phyloP scores from a whole-genome alignment of 2,113 vertebrate genomes.

The Ptychochromis oligacanthus region DNA sequence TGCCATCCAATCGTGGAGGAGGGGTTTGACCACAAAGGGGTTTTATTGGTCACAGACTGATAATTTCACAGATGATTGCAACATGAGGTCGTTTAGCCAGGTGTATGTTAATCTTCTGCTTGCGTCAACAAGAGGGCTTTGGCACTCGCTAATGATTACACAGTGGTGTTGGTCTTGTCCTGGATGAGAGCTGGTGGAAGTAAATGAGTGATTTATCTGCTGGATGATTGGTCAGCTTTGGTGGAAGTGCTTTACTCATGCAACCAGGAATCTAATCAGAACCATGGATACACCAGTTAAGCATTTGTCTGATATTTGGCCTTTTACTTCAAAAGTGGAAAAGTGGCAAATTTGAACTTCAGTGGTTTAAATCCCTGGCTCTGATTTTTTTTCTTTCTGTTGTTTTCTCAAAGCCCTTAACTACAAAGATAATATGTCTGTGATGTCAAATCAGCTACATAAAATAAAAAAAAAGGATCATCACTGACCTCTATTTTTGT shows the following conservation, averaged over 20 bases:
- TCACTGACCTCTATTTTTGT: conserved; percentile 20
- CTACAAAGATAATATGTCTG: conserved; percentile 7
- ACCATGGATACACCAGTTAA: conserved; percentile 32
- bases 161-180: conserved; percentile 58
- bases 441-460: background rate
- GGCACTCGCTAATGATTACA: conserved; percentile 53
- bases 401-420: background rate
- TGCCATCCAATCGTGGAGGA: conserved; percentile 57
- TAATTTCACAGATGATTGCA: conserved; percentile 57
- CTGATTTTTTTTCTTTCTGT: conserved; percentile 16
- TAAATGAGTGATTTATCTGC: conserved; percentile 32
- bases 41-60: conserved; percentile 64
- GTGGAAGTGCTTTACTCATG: conserved; percentile 37
- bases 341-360: background rate
- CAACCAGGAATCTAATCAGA: conserved; percentile 42
- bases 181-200: conserved; percentile 33
- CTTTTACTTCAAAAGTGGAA: background rate
- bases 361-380: conserved; percentile 35
- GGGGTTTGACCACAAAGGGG: conserved; percentile 57
- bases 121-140: conserved; percentile 48
- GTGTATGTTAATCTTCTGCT: conserved; percentile 57
- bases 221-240: conserved; percentile 48
- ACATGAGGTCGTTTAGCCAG: conserved; percentile 39
- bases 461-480: conserved; percentile 21
- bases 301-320: conserved; percentile 1